Conservation (phyloP, 1,140 invertebrate species). For the Grapholita molesta region DNA sequence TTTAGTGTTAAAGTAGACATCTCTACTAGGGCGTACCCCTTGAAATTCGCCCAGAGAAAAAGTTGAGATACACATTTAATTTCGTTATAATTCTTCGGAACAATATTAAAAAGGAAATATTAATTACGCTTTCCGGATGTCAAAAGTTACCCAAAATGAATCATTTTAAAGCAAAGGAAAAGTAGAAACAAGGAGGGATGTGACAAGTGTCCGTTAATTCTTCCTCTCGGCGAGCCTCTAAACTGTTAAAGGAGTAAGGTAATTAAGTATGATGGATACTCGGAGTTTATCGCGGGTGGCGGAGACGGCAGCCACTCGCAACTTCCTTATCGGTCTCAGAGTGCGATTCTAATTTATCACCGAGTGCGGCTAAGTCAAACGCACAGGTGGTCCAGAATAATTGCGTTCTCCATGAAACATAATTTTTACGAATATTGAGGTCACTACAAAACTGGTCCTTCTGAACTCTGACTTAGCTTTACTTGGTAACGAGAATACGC, state of each 20-base stretch:
- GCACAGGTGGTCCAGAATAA: constrained; percentile 18
- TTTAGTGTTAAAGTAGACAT: too few relatives aligned
- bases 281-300: constrained; percentile 57
- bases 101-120: background rate
- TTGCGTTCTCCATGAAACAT: background rate
- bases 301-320: constrained; percentile 37
- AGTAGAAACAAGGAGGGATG: constrained; percentile 33
- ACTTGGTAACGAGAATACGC: background rate
- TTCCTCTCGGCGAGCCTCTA: constrained; percentile 38
- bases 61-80: background rate
- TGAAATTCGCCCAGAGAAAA: background rate
- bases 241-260: constrained; percentile 59
- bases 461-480: background rate
- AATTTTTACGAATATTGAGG: background rate
- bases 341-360: background rate
- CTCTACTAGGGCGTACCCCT: too few relatives aligned
- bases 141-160: background rate
- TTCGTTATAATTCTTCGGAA: background rate
- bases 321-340: constrained; percentile 47
- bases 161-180: constrained; percentile 23
- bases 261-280: constrained; percentile 69
- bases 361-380: constrained; percentile 28
- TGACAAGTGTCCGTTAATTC: constrained; percentile 40
- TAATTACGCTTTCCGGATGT: background rate
- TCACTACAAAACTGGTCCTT: background rate